Percentiles rank a stretch among this genome's conserved stretches.
Conservation (phyloP, 2,113 vertebrate genomes). For the human region DNA sequence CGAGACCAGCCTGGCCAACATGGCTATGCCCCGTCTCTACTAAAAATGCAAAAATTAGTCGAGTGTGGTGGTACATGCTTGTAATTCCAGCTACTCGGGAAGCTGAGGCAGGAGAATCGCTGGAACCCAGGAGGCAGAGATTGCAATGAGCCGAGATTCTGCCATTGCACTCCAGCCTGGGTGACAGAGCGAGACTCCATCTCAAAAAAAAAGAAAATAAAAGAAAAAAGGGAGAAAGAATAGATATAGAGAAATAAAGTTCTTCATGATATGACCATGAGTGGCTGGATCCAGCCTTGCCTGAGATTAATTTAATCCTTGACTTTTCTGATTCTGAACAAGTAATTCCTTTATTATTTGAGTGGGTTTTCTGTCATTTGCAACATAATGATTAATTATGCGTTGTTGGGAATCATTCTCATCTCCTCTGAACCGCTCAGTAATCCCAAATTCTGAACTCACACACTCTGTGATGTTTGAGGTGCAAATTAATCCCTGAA, state of each 20-base stretch:
- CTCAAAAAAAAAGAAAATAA: no score
- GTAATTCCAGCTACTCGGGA: no score
- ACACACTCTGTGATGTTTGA: slow-evolving; percentile 45
- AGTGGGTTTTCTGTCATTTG: not conserved
- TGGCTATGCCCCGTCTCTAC: no score
- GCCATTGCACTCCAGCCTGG: no score
- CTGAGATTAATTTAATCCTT: not conserved
- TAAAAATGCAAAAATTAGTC: no score
- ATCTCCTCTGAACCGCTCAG: slow-evolving; percentile 62
- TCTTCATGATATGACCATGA: not conserved
- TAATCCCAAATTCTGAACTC: slow-evolving; percentile 66
- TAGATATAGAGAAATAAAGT: not conserved
- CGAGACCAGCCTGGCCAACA: no score
- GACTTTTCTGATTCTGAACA: not conserved
- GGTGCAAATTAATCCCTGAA: not conserved
- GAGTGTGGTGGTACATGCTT: no score
- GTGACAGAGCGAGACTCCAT: no score
- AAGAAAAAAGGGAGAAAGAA: not conserved
- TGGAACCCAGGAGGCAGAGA: no score
- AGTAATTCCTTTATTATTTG: not conserved
- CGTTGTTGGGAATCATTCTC: slow-evolving; percentile 7
- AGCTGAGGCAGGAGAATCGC: no score
- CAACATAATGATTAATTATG: not conserved
- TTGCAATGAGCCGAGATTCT: no score
- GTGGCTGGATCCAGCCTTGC: not conserved